phyloP scores from a whole-genome alignment of 2,797 vertebrate species.

The Alauda arvensis region DNA sequence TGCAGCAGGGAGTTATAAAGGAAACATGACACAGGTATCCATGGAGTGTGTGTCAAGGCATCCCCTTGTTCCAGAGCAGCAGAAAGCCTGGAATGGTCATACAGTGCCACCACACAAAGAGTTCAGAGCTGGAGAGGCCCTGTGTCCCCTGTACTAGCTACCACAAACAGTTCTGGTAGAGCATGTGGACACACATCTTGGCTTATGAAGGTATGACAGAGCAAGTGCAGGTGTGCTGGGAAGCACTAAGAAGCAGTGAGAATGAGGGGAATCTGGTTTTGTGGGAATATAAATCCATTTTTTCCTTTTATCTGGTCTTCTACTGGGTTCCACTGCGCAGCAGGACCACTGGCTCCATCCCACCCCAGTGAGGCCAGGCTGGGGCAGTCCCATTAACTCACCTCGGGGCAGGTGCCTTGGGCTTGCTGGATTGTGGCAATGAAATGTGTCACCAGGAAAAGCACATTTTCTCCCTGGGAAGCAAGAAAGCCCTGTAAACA shows the following conservation, averaged over 20 bases:
- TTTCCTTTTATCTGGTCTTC: not conserved
- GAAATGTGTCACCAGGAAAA: constrained; percentile 74
- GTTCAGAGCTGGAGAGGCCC: not conserved
- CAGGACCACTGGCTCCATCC: not conserved
- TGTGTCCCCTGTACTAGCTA: not conserved
- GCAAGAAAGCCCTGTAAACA: not conserved
- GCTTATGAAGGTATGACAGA: not conserved
- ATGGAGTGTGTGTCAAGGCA: not conserved
- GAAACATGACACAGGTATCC: not conserved
- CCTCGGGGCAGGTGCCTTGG: constrained; percentile 72
- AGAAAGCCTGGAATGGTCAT: not conserved
- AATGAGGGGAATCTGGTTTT: rapidly evolving
- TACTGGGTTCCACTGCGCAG: not conserved
- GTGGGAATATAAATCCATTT: not conserved
- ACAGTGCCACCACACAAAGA: not conserved
- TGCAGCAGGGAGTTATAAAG: not conserved
- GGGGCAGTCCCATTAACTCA: not conserved
- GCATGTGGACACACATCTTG: rapidly evolving
- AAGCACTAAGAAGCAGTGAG: not conserved
- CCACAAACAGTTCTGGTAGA: not conserved
- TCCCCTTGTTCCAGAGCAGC: not conserved
- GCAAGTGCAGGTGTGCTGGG: not conserved
- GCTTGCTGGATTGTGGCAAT: constrained; percentile 57
- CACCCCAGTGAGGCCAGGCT: rapidly evolving
- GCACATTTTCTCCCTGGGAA: constrained; percentile 65